These are phyloP conservation scores for Lasioglossum baleicum DNA, from an alignment of 1,140 invertebrate species.

Conservation along the genomic window DNA sequence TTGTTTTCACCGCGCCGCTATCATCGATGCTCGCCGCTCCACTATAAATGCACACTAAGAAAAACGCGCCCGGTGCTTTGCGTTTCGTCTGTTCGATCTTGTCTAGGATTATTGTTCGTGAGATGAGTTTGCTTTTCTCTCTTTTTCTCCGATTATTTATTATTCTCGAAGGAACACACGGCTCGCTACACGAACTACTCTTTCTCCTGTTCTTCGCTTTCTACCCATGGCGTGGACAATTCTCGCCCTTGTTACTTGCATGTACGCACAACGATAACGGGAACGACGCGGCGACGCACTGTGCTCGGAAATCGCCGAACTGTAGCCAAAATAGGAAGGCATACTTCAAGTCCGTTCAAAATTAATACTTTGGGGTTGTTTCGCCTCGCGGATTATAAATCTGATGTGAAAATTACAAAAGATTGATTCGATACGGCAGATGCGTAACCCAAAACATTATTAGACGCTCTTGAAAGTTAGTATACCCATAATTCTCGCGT, in stretches of 20 bases:
- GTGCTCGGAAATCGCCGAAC: too few species aligned
- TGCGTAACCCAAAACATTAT: too few species aligned
- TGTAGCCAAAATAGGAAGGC: too few species aligned
- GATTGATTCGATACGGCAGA: too few species aligned
- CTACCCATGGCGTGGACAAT: not conserved
- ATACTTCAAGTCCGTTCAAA: too few species aligned
- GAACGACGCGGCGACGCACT: not conserved
- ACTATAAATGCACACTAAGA: not conserved
- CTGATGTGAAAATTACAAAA: too few species aligned
- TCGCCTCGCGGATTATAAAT: too few species aligned
- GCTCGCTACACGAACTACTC: not conserved
- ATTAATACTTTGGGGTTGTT: too few species aligned
- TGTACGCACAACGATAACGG: not conserved
- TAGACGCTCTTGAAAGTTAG: too few species aligned
- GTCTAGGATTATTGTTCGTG: not conserved
- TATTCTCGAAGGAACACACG: not conserved
- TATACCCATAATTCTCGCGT: too few species aligned
- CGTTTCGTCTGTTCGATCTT: constrained; percentile 5
- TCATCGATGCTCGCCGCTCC: too few species aligned
- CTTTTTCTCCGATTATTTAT: constrained; percentile 18
- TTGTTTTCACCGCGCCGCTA: too few species aligned
- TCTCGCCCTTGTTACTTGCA: not conserved
- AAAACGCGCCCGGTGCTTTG: not conserved
- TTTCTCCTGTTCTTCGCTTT: not conserved
- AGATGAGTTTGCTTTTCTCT: not conserved